Conservation (phyloP, 2,797 vertebrate species). For the Prunella strophiata region DNA sequence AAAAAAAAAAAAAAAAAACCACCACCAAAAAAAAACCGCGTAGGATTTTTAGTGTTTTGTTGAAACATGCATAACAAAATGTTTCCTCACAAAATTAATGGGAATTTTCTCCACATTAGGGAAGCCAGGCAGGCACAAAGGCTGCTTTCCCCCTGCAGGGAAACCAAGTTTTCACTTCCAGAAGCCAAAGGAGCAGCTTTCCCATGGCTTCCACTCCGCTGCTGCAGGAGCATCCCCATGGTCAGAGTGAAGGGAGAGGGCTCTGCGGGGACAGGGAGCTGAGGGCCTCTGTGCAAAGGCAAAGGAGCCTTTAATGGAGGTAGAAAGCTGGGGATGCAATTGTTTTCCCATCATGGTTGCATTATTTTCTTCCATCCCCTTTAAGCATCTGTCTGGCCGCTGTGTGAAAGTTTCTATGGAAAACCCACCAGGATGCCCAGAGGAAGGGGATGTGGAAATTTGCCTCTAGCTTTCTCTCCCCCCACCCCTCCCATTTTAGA, state of each 20-base stretch:
- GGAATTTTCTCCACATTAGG: constrained; percentile 45
- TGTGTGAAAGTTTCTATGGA: constrained; percentile 64
- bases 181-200: constrained; percentile 10
- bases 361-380: constrained; percentile 55
- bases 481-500: background rate
- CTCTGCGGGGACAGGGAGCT: background rate
- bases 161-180: constrained; percentile 41
- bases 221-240: background rate
- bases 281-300: background rate
- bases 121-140: constrained; percentile 13
- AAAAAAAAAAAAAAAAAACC: background rate
- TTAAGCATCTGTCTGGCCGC: constrained; percentile 34
- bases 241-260: background rate
- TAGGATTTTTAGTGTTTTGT: constrained; percentile 38
- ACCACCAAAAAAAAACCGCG: fast-evolving
- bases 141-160: background rate
- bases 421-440: constrained; percentile 57
- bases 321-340: constrained; percentile 33
- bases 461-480: constrained; percentile 11
- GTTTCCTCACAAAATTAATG: constrained; percentile 59
- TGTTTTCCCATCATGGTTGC: constrained; percentile 41
- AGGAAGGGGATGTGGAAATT: constrained; percentile 63
- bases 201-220: background rate
- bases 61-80: constrained; percentile 26
- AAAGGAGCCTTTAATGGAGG: constrained; percentile 41